Evolutionary conservation across 2,888 invertebrate species (phyloP).

Genomic region (Seira sanloemensis): DNA sequence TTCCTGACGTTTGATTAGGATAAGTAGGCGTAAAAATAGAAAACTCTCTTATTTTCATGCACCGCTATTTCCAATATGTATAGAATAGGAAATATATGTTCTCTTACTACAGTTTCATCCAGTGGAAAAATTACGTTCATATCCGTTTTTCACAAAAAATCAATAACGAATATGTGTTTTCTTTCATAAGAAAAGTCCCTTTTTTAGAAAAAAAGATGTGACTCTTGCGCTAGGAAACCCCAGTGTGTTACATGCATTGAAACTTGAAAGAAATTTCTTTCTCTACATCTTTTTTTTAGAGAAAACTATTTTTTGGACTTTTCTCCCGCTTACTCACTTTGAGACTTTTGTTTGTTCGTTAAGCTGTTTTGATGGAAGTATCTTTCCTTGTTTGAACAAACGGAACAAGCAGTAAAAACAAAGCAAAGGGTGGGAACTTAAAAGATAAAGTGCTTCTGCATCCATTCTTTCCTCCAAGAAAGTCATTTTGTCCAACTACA

Average conservation of each 20-base stretch:
- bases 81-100: too few species aligned
- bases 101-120: too few species aligned
- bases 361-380: background rate
- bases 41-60: too few species aligned
- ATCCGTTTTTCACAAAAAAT: background rate
- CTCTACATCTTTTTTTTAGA: background rate
- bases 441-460: background rate
- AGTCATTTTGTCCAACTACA: too few species aligned
- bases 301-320: background rate
- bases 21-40: too few species aligned
- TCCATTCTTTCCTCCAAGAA: too few species aligned
- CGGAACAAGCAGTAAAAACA: background rate
- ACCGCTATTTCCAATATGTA: too few species aligned
- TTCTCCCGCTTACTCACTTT: background rate
- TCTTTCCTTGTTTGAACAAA: background rate
- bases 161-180: background rate
- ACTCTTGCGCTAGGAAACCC: background rate
- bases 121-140: background rate
- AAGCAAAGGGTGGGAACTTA: background rate
- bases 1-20: too few species aligned
- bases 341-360: background rate
- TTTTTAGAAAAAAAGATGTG: background rate
- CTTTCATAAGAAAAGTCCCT: background rate
- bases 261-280: background rate
- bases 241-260: background rate